Evolutionary conservation across 2,888 invertebrate species (phyloP).

Genomic region (Hartigia nigra): DNA sequence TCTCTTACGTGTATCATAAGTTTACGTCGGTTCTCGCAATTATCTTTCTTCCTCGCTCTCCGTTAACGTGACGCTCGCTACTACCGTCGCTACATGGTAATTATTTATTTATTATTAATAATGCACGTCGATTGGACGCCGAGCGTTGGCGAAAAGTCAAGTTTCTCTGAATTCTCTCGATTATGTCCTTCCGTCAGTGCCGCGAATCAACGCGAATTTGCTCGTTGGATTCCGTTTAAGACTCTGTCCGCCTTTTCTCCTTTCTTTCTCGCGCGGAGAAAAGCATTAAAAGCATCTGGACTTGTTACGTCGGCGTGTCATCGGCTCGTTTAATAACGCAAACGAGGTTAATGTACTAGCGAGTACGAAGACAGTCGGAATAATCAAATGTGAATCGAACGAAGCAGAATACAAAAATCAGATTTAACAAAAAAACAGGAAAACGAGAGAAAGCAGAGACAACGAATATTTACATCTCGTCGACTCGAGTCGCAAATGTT

Average conservation of each 20-base stretch:
- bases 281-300: neutral
- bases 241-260: neutral
- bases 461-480: neutral
- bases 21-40: neutral
- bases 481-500: neutral
- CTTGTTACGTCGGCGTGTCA: neutral
- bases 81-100: conserved; percentile 20
- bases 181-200: neutral
- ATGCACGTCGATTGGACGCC: conserved; percentile 49
- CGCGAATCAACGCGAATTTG: neutral
- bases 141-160: conserved; percentile 36
- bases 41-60: neutral
- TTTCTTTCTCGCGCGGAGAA: neutral
- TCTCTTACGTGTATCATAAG: neutral
- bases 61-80: neutral
- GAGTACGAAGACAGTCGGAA: neutral
- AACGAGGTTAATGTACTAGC: neutral
- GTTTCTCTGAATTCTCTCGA: neutral
- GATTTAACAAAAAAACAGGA: neutral
- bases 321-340: neutral
- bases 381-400: neutral
- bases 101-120: conserved; percentile 34
- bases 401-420: neutral
- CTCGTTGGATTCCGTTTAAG: neutral
- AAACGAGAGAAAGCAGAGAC: neutral